Base-by-base conservation (phyloP, 2,113 vertebrate species). In the Serinus canaria region DNA sequence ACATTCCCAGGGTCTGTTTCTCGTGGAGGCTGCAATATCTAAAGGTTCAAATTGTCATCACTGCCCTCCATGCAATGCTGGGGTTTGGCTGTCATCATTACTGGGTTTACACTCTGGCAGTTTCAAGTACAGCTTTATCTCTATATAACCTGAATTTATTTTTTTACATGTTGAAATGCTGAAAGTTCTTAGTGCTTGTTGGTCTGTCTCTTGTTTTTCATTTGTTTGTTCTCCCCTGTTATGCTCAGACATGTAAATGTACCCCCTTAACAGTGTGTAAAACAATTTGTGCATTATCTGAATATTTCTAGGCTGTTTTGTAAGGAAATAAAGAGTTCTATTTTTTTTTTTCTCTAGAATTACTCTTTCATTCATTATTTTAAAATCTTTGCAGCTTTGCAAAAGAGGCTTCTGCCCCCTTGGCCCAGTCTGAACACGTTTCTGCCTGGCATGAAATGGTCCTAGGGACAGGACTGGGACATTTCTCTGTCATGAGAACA, bases 261-360 rank as follows among this genome's bases (percentile, higher is more conserved):
- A 60, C 11, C 23, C 43, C 13, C 24, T 70, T 30, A 28, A 39
- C 41, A 39, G 11, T 21, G 19, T 66, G n/a, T 53, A 52, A 91
- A 74, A 17, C 20, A 50, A 14, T 74, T 59, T 56, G 13, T 90
- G 16, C 24, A 5, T 35, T 43, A 20, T 19, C 39, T 41, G 73
- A 59, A 30, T 39, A 23, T 93, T 91, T 79, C 79, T 19, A 46
- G 43, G 72, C 30, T 12, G 13, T 92, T 96, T 95, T 93, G 41
- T 96, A 88, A 88, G 60, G 66, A 89, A 97, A 84, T 91, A 93
- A 82, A 92, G 49, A 60, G 46, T 78, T 96, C 1, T 93, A 55
- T 55, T 75, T 78, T 75, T 37, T 75, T 37, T 78, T 94, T 96
- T 46, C 83, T 30, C 77, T 87, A 78, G 41, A 64, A 35, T 33